phyloP scores from a whole-genome alignment of 1,140 invertebrate species.

The Drosophila pachea region DNA sequence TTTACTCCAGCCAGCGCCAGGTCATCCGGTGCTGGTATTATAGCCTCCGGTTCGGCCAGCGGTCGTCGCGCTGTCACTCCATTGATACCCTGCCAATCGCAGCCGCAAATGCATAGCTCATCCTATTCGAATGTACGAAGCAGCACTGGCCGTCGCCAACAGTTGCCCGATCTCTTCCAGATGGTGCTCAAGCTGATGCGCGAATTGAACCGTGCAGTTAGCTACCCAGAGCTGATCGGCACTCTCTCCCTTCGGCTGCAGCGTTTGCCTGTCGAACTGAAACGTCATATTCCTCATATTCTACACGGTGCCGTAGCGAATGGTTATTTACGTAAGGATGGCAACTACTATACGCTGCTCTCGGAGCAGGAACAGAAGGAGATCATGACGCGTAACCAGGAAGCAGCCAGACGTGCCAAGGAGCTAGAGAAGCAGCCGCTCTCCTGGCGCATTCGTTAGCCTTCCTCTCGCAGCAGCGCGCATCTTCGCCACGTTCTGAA shows the following conservation, averaged over 20 bases:
- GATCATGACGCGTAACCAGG: slow-evolving; percentile 55
- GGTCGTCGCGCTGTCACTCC: neutral
- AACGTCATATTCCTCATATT: slow-evolving; percentile 61
- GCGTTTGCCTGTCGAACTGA: slow-evolving; percentile 50
- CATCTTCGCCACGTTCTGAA: neutral
- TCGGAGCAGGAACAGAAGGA: slow-evolving; percentile 55
- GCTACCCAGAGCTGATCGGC: slow-evolving; percentile 62
- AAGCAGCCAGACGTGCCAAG: slow-evolving; percentile 55
- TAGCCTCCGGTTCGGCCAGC: neutral
- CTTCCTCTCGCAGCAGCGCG: too few species aligned
- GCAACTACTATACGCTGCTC: slow-evolving; percentile 55
- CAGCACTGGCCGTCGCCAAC: slow-evolving; percentile 26
- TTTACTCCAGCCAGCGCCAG: slow-evolving; percentile 44
- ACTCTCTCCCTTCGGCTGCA: slow-evolving; percentile 39
- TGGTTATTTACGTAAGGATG: slow-evolving; percentile 58
- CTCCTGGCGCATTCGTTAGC: slow-evolving; percentile 58
- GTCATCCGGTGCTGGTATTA: neutral
- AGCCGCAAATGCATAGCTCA: slow-evolving; percentile 14
- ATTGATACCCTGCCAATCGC: slow-evolving; percentile 28
- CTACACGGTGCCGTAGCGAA: slow-evolving; percentile 52
- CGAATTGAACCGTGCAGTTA: slow-evolving; percentile 51
- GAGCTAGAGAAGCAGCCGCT: slow-evolving; percentile 64
- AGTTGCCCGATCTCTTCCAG: slow-evolving; percentile 49
- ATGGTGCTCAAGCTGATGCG: slow-evolving; percentile 44
- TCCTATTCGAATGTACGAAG: slow-evolving; percentile 3